These are phyloP conservation scores for Corella eumyota DNA, from an alignment of 23 tunicate genomes.

Conservation along the genomic window DNA sequence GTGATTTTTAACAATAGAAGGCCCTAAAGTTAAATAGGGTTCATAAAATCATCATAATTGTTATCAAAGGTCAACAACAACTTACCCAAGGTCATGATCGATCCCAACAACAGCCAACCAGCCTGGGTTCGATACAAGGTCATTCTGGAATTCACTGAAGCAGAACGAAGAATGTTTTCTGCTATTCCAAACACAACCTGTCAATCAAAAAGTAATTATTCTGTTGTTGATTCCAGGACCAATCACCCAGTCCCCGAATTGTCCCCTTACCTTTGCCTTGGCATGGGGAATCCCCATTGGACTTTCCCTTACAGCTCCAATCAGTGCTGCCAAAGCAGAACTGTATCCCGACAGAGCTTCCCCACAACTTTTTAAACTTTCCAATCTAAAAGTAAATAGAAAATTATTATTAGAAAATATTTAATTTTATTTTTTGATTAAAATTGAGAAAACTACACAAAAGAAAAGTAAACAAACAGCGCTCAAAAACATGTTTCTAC, in stretches of 20 bases:
- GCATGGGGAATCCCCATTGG: conserved; percentile 79
- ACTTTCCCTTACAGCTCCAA: conserved; percentile 69
- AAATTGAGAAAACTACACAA: no score
- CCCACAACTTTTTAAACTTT: conserved; percentile 49
- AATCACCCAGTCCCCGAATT: not conserved
- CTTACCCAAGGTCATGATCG: conserved; percentile 73
- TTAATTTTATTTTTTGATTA: no score
- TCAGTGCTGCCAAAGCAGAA: conserved; percentile 69
- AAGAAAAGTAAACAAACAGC: no score
- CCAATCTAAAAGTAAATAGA: conserved; percentile 17
- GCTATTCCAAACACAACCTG: conserved; percentile 70
- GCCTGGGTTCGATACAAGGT: conserved; percentile 62
- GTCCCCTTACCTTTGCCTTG: conserved; percentile 57
- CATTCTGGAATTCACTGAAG: conserved; percentile 38
- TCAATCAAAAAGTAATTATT: not conserved
- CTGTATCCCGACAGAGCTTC: conserved; percentile 86
- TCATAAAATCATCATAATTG: not conserved
- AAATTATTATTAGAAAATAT: no score
- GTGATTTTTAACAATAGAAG: conserved; percentile 43
- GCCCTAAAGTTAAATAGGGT: conserved; percentile 24
- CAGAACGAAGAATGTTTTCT: conserved; percentile 59
- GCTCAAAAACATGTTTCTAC: no score
- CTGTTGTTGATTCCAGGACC: not conserved
- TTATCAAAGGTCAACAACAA: not conserved
- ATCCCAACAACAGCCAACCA: conserved; percentile 78